Conservation (phyloP, 2,113 vertebrate genomes). For the Chrysochloris asiatica region DNA sequence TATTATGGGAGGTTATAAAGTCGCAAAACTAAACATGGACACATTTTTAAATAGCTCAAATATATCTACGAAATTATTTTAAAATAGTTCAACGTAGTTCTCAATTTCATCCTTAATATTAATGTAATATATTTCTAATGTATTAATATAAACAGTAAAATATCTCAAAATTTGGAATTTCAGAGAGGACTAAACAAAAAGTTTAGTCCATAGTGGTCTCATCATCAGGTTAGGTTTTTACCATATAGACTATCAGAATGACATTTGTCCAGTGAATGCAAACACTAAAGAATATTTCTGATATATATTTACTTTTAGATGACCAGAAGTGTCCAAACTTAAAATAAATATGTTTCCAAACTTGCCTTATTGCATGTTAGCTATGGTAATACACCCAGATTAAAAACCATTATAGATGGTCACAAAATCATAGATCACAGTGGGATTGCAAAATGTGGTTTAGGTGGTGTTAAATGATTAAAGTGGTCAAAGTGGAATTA, state of each 20-base stretch:
- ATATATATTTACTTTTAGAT: background rate
- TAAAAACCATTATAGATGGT: background rate
- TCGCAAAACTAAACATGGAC: background rate
- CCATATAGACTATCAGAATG: background rate
- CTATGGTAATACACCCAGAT: background rate
- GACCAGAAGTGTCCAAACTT: background rate
- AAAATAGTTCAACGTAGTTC: slow-evolving; percentile 4
- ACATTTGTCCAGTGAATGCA: background rate
- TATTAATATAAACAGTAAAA: background rate
- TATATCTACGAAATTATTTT: background rate
- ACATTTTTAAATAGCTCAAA: background rate
- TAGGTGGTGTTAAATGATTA: background rate
- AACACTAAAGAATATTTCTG: background rate
- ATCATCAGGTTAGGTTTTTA: background rate
- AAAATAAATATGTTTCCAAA: background rate
- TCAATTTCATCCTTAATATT: background rate
- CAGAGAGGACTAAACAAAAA: background rate
- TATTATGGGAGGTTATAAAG: background rate
- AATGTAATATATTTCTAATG: background rate
- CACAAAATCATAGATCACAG: background rate
- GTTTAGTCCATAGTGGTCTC: background rate
- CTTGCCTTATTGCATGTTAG: background rate
- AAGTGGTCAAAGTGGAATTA: background rate
- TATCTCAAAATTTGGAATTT: background rate
- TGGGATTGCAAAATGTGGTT: background rate